Conservation (phyloP, 2,113 vertebrate genomes). For the Anhinga rufa region DNA sequence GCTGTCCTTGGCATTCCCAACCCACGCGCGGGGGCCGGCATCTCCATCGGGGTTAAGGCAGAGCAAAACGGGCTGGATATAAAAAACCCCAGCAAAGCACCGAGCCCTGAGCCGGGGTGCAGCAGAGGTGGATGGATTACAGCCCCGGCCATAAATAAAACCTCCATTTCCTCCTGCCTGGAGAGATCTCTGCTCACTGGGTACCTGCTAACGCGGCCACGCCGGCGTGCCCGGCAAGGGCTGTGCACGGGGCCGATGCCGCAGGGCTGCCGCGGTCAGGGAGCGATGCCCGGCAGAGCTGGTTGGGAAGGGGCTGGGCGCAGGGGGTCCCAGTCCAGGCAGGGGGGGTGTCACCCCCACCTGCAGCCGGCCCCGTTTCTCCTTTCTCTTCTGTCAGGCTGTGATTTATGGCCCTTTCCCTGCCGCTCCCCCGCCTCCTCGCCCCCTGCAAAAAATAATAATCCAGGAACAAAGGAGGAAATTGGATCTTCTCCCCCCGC, state of each 20-base stretch:
- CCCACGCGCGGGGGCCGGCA: fast-evolving
- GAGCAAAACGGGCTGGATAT: background rate
- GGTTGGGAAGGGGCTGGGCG: background rate
- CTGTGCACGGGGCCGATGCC: background rate
- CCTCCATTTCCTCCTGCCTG: background rate
- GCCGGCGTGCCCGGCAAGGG: background rate
- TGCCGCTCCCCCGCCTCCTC: background rate
- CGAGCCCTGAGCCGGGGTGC: background rate
- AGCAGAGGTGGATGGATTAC: background rate
- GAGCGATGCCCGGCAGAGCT: background rate
- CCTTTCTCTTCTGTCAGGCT: background rate
- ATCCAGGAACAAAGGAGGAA: conserved; percentile 44
- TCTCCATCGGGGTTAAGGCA: background rate
- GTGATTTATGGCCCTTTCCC: conserved; percentile 44
- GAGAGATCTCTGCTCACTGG: background rate
- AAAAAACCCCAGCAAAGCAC: background rate
- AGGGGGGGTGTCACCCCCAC: background rate
- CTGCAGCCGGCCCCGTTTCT: background rate
- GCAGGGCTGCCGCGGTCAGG: background rate
- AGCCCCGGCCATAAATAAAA: background rate
- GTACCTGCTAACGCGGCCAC: background rate
- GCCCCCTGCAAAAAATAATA: conserved; percentile 18
- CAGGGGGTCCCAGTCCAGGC: fast-evolving
- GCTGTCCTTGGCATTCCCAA: background rate
- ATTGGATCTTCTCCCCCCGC: conserved; percentile 8